phyloP scores from a whole-genome alignment of 1,140 invertebrate species.

The Drosophila busckii region DNA sequence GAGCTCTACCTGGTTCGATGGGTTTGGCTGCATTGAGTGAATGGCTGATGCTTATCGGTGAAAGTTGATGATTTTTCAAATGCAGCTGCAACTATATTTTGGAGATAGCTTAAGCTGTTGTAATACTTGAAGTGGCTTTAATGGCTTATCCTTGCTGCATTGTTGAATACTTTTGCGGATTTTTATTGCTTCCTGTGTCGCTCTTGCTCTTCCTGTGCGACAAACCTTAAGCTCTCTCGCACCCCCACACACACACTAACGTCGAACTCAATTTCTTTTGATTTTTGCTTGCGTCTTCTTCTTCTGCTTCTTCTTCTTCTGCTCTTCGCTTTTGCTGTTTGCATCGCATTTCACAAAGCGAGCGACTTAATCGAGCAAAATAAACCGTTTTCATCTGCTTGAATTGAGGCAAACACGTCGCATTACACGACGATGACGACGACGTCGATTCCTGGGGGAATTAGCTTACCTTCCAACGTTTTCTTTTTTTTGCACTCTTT shows the following conservation, averaged over 20 bases:
- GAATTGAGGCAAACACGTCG: slow-evolving; percentile 75
- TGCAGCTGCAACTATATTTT: not conserved
- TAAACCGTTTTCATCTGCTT: slow-evolving; percentile 76
- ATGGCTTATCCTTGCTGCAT: too few species aligned
- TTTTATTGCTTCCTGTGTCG: slow-evolving; percentile 68
- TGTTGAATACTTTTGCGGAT: slow-evolving; percentile 37
- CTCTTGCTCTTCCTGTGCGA: slow-evolving; percentile 52
- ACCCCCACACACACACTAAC: slow-evolving; percentile 29
- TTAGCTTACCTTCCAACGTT: slow-evolving; percentile 22
- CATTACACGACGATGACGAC: slow-evolving; percentile 46
- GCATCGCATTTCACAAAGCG: slow-evolving; percentile 56
- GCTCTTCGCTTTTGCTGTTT: slow-evolving; percentile 3
- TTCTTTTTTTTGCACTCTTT: slow-evolving; percentile 2
- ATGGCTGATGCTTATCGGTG: slow-evolving; percentile 40
- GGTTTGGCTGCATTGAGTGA: slow-evolving; percentile 45
- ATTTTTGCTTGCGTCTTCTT: not conserved
- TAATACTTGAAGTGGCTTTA: too few species aligned
- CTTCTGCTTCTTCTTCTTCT: not conserved
- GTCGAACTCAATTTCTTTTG: too few species aligned
- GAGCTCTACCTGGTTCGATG: slow-evolving; percentile 5
- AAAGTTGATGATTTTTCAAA: too few species aligned
- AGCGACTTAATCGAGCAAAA: slow-evolving; percentile 78
- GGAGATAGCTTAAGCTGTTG: slow-evolving; percentile 12
- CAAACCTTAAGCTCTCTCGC: slow-evolving; percentile 10
- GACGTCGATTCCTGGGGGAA: slow-evolving; percentile 45